A percentile compares a stretch with the other conserved stretches of the same genome.
Conservation (phyloP, 2,113 vertebrate genomes). For the Melospiza melodia region DNA sequence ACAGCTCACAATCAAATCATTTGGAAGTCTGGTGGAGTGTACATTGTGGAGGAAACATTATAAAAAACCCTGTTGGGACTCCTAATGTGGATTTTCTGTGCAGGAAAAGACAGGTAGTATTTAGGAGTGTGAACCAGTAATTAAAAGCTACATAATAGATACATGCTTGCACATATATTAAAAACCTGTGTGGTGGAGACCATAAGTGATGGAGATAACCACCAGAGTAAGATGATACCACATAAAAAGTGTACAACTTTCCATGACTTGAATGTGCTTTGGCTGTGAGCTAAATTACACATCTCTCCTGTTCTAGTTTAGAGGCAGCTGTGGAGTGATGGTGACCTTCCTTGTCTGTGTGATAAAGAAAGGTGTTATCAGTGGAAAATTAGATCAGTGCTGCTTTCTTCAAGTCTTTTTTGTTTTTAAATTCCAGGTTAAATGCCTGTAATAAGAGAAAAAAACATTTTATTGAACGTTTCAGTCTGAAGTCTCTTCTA, state of each 20-base stretch:
- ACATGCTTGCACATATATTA: not conserved
- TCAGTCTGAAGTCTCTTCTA: not conserved
- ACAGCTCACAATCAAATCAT: not conserved
- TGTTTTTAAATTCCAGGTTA: not conserved
- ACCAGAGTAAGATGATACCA: not conserved
- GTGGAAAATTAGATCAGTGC: not conserved
- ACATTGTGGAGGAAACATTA: not conserved
- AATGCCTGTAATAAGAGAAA: not conserved
- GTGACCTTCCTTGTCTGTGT: not conserved
- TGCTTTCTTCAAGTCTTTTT: not conserved
- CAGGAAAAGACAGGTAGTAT: not conserved
- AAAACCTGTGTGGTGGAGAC: not conserved
- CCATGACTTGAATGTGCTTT: not conserved
- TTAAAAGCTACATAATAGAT: not conserved
- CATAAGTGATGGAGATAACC: not conserved
- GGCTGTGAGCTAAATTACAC: not conserved
- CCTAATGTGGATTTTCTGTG: not conserved
- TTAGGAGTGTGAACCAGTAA: not conserved
- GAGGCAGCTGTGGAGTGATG: not conserved
- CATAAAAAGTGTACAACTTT: not conserved
- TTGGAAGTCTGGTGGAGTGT: not conserved
- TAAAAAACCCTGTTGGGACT: not conserved
- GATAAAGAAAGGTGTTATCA: rapidly evolving
- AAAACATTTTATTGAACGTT: not conserved
- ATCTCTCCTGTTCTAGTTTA: not conserved